phyloP scores from a whole-genome alignment of 1,140 invertebrate species.

The Hypothenemus hampei region DNA sequence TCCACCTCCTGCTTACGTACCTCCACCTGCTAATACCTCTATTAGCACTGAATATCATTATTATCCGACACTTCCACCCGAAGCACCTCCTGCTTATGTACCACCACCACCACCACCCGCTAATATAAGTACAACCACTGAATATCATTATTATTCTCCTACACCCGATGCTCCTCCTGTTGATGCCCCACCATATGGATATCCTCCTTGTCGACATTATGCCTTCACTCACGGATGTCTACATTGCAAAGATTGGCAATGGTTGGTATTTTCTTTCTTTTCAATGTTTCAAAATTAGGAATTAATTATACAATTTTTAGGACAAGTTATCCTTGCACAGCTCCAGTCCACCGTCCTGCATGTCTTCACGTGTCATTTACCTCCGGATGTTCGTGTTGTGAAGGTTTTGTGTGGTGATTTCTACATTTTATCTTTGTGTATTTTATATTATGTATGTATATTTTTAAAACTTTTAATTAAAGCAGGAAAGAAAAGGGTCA shows the following conservation, averaged over 20 bases:
- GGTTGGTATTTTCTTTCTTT: no score
- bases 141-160: not conserved
- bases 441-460: no score
- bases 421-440: not conserved
- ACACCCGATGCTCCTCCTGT: not conserved
- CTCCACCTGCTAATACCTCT: constrained; percentile 3
- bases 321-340: not conserved
- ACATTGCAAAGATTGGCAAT: constrained; percentile 8
- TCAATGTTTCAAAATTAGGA: not conserved
- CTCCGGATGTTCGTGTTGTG: not conserved
- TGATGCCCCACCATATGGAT: not conserved
- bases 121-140: not conserved
- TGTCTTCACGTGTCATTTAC: not conserved
- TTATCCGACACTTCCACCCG: not conserved
- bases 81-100: not conserved
- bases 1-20: not conserved
- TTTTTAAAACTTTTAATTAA: no score
- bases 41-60: no score
- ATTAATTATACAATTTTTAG: no score
- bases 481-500: no score
- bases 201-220: constrained; percentile 11
- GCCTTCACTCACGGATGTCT: constrained; percentile 8
- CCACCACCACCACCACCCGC: not conserved
- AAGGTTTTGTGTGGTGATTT: constrained; percentile 3
- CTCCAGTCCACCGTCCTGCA: no score